Conservation (phyloP, 2,797 vertebrate species). For the Danio jaintianensis region DNA sequence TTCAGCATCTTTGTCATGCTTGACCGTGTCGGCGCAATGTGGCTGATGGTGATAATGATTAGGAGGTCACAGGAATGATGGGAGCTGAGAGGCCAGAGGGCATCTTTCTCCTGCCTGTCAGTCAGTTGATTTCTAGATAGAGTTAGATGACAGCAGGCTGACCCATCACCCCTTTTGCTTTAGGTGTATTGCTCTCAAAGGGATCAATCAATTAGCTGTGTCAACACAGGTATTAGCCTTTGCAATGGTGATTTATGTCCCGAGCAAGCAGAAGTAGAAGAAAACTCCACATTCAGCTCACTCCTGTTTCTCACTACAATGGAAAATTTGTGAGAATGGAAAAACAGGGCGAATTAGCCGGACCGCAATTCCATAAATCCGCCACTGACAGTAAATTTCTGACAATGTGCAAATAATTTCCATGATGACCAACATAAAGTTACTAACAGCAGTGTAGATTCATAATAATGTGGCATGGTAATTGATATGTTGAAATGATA, state of each 20-base stretch:
- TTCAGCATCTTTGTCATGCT: conserved; percentile 47
- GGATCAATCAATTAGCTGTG: conserved; percentile 43
- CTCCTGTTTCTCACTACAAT: background rate
- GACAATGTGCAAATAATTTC: too few species aligned
- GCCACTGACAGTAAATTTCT: too few species aligned
- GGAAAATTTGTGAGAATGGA: too few species aligned
- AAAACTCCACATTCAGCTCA: background rate
- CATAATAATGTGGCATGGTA: too few species aligned
- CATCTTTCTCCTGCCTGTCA: conserved; percentile 41
- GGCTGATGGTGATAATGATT: conserved; percentile 48
- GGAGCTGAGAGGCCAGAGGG: conserved; percentile 24
- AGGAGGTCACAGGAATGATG: conserved; percentile 50
- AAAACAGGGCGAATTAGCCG: too few species aligned
- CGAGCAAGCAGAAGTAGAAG: background rate
- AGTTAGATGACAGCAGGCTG: conserved; percentile 30
- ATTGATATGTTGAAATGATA: too few species aligned
- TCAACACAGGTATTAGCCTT: conserved; percentile 28
- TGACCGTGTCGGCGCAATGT: conserved; percentile 37
- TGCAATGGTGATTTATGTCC: background rate
- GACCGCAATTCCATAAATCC: too few species aligned
- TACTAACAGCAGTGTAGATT: too few species aligned
- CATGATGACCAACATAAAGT: too few species aligned
- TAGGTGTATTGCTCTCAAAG: conserved; percentile 13
- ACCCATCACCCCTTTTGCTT: background rate
- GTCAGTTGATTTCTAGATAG: conserved; percentile 15